These are phyloP conservation scores for Amblyornis subalaris DNA, from an alignment of 2,113 vertebrate genomes.

Conservation along the genomic window DNA sequence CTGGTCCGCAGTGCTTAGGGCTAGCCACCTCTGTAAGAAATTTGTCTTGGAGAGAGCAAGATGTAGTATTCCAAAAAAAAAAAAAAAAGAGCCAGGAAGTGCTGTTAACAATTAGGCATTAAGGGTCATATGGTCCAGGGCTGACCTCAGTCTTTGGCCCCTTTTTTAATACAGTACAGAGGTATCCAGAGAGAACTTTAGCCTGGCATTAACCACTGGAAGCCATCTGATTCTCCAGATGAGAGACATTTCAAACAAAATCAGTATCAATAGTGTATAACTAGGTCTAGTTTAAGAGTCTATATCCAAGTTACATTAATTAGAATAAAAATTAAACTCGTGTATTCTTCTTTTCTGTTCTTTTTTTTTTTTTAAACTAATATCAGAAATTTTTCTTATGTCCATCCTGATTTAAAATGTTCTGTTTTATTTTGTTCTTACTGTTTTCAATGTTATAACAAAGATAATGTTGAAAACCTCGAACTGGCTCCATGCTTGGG, in stretches of 20 bases:
- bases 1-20: not conserved
- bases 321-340: not conserved
- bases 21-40: not conserved
- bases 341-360: not conserved
- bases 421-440: not conserved
- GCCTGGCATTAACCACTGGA: not conserved
- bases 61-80: not conserved
- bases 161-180: not conserved
- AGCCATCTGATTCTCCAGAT: not conserved
- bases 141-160: not conserved
- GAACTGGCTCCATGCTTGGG: not conserved
- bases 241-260: not conserved
- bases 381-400: not conserved
- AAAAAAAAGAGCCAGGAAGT: not conserved
- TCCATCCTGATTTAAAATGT: not conserved
- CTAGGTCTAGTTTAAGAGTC: not conserved
- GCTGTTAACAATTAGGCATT: constrained; percentile 7
- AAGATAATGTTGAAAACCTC: not conserved
- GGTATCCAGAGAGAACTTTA: not conserved
- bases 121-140: not conserved
- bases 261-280: not conserved
- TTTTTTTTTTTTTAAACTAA: not conserved
- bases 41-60: constrained; percentile 31
- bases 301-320: not conserved
- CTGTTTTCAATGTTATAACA: not conserved